Evolutionary conservation across 2,113 vertebrate species (phyloP), one percentile per base, ranked within the genome.

Genomic region (Talpa occidentalis): DNA sequence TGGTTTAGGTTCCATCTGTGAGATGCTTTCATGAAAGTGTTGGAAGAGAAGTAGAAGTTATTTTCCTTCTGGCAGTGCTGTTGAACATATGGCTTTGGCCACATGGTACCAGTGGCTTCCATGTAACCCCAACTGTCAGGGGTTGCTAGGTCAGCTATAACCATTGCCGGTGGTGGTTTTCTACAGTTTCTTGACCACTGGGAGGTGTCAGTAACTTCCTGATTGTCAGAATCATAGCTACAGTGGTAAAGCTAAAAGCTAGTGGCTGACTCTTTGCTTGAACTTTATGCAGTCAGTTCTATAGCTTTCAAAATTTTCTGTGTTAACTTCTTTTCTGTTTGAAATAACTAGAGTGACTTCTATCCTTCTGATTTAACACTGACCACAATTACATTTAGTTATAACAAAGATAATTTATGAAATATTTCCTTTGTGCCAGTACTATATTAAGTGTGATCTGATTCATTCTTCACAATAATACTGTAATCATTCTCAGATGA

Each of bases 171-270:
- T 6, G 19, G 54, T 60, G 42, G 24, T 80, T 90, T 83, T 91
- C 69, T 89, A 37, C 12, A 91, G 24, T 64, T 90, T 92, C 88
- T 95, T 89, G 62, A 79, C 22, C 42, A n/a, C 52, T 42, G 12
- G 11, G 42, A 91, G 17, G 73, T 54, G n/a, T 14, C 19, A n/a
- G 8, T 24, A 70, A 69, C 22, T 88, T 70, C 52, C 40, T 6
- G 22, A 52, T 62, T 72, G 60, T 91, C 74, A 87, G 83, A 91
- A 66, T 86, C 60, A 94, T 44, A 86, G 74, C 11, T 74, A 8
- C 0, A 35, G 5, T 37, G 40, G 28, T 70, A 62, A 77, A 70
- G 2, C 37, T 62, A 35, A 76, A 70, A 89, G 44, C 32, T 11
- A 40, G 10, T n/a, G 17, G 21, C 30, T 67, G 5, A n/a, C 15